These are phyloP conservation scores for Bovichtus variegatus DNA, from an alignment of 2,797 vertebrate genomes.

Conservation along the genomic window DNA sequence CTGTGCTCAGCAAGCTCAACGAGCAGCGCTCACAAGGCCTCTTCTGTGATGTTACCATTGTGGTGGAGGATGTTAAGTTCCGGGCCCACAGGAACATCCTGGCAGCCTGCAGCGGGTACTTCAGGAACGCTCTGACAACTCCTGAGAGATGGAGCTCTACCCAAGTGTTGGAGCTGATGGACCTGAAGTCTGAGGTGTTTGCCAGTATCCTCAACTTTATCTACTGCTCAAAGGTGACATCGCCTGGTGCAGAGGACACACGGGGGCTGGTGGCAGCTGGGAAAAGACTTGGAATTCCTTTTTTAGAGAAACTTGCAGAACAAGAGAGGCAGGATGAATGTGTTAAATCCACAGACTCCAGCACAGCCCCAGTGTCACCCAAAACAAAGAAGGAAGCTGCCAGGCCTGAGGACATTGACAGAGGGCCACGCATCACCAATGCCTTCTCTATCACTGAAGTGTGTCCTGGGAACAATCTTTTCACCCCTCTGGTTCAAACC, in stretches of 20 bases:
- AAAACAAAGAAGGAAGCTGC: conserved; percentile 88
- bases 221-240: conserved; percentile 94
- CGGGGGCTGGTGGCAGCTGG: conserved; percentile 92
- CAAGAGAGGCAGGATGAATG: conserved; percentile 69
- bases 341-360: conserved; percentile 69
- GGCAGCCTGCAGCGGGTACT: conserved; percentile 97
- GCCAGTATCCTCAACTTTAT: conserved; percentile 98
- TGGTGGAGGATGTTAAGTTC: conserved; percentile 99
- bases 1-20: conserved; percentile 93
- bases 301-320: conserved; percentile 94
- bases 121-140: conserved; percentile 92
- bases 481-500: conserved; percentile 90
- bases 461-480: conserved; percentile 89
- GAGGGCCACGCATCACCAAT: conserved; percentile 96
- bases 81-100: conserved; percentile 97
- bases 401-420: conserved; percentile 88
- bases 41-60: conserved; percentile 97
- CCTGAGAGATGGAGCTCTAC: conserved; percentile 89
- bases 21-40: conserved; percentile 96
- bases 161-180: conserved; percentile 95
- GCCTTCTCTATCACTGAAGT: conserved; percentile 98
- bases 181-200: conserved; percentile 97
- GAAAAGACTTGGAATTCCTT: conserved; percentile 96
- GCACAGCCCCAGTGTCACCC: conserved; percentile 68
- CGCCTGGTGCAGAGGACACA: conserved; percentile 87